Conservation (phyloP, 2,888 invertebrate genomes). For the Cheilosia pagana region DNA sequence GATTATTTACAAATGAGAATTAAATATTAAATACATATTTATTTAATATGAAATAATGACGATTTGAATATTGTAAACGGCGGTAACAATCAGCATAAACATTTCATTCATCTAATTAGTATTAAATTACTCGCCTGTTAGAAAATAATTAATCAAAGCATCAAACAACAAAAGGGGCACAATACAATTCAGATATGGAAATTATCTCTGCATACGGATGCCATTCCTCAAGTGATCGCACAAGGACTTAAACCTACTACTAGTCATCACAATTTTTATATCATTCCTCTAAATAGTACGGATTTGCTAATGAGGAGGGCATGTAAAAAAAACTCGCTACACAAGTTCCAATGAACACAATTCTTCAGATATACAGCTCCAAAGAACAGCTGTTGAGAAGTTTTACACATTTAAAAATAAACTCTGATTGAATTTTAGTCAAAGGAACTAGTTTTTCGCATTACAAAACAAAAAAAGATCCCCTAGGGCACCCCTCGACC, state of each 20-base stretch:
- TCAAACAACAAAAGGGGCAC: slow-evolving; percentile 23
- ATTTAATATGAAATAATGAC: too few species aligned
- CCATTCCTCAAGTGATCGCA: slow-evolving; percentile 24
- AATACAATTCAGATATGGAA: slow-evolving; percentile 7
- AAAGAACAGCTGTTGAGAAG: slow-evolving; percentile 50
- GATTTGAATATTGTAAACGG: too few species aligned
- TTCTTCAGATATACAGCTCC: slow-evolving; percentile 1
- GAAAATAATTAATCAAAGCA: slow-evolving; percentile 24
- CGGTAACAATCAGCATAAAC: too few species aligned
- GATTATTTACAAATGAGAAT: too few species aligned
- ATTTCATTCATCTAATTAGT: slow-evolving; percentile 18
- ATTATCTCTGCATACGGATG: background rate
- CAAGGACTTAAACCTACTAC: slow-evolving; percentile 23
- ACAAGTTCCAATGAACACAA: slow-evolving; percentile 28
- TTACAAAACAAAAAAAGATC: background rate
- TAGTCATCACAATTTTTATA: slow-evolving; percentile 12
- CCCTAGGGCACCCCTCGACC: slow-evolving; percentile 15
- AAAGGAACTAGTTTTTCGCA: slow-evolving; percentile 23
- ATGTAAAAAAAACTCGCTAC: slow-evolving; percentile 27
- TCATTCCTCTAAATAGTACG: slow-evolving; percentile 49
- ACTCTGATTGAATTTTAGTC: slow-evolving; percentile 54
- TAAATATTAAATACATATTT: too few species aligned
- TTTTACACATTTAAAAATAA: slow-evolving; percentile 47
- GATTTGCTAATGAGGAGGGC: slow-evolving; percentile 32
- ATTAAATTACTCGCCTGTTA: slow-evolving; percentile 36